Conservation (phyloP, 2,888 invertebrate species). For the Chalcosyrphus nemorum region DNA sequence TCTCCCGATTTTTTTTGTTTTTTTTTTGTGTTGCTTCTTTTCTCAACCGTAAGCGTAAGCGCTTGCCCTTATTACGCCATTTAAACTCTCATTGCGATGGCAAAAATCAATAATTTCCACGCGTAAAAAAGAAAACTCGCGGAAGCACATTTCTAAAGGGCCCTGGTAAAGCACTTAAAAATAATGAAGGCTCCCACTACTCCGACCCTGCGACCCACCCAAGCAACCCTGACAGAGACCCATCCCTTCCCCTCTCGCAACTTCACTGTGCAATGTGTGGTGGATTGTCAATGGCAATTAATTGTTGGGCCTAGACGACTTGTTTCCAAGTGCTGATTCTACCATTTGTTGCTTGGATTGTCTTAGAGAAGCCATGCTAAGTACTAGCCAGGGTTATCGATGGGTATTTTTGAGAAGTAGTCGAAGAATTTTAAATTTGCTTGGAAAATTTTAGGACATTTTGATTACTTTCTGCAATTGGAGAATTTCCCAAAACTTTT, state of each 20-base stretch:
- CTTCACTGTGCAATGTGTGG: constrained; percentile 59
- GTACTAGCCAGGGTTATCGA: no score
- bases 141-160: constrained; percentile 12
- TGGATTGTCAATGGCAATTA: constrained; percentile 57
- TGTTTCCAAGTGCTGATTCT: constrained; percentile 34
- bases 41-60: constrained; percentile 33
- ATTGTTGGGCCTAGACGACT: constrained; percentile 31
- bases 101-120: constrained; percentile 45
- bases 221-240: constrained; percentile 58
- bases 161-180: constrained; percentile 16
- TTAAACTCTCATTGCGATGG: constrained; percentile 44
- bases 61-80: constrained; percentile 61
- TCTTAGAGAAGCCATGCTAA: constrained; percentile 31
- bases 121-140: not conserved
- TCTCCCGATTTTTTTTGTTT: constrained; percentile 4
- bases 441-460: no score
- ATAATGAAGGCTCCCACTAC: not conserved
- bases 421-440: no score
- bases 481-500: no score
- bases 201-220: not conserved
- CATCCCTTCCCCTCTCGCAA: no score
- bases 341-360: constrained; percentile 52
- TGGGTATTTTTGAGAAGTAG: no score
- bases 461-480: no score
- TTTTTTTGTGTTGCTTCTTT: no score